These are phyloP conservation scores for Allophyes oxyacanthae DNA, from an alignment of 2,888 invertebrate species.

Conservation along the genomic window DNA sequence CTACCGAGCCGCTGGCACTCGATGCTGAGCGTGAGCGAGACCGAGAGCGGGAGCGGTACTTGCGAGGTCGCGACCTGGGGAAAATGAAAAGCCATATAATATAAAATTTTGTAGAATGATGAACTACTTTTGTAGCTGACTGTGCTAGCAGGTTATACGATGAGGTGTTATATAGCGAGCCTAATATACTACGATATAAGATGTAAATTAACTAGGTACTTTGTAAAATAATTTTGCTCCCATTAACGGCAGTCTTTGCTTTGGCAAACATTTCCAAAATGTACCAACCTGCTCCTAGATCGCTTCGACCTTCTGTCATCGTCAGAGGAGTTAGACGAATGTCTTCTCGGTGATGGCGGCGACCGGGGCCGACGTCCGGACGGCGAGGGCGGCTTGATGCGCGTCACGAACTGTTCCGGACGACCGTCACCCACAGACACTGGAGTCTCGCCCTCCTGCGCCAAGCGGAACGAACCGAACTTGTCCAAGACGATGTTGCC, in stretches of 20 bases:
- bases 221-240: constrained; percentile 17
- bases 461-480: constrained; percentile 92
- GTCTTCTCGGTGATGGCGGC: constrained; percentile 82
- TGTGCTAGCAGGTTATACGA: no score
- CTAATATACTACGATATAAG: no score
- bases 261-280: no score
- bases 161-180: no score
- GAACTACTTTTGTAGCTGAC: no score
- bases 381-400: constrained; percentile 82
- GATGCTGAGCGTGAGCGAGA: constrained; percentile 90
- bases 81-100: not conserved
- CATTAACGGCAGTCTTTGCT: constrained; percentile 8
- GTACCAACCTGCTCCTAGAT: constrained; percentile 78
- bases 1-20: constrained; percentile 78
- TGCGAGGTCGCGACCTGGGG: constrained; percentile 90
- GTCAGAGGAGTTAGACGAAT: constrained; percentile 82
- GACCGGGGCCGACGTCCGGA: constrained; percentile 80
- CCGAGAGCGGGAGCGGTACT: constrained; percentile 91
- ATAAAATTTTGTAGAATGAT: not conserved
- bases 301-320: constrained; percentile 79
- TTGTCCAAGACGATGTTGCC: constrained; percentile 92
- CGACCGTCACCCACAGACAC: constrained; percentile 83
- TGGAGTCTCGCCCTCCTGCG: constrained; percentile 87
- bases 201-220: no score
- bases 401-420: constrained; percentile 87